These are phyloP conservation scores for Megastigmus dorsalis DNA, from an alignment of 2,888 invertebrate species.

Conservation along the genomic window DNA sequence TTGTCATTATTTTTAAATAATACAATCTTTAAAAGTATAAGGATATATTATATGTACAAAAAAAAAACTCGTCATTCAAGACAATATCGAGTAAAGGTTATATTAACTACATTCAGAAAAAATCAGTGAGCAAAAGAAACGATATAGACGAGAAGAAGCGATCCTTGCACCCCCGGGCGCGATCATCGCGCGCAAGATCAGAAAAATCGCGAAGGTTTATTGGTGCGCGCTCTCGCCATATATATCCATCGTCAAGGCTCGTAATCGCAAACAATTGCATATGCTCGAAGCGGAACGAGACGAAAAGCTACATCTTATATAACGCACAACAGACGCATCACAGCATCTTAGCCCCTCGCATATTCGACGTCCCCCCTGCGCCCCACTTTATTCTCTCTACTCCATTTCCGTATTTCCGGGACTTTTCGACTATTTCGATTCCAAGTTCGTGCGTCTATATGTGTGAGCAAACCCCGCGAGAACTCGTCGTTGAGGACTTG, in stretches of 20 bases:
- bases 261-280: conserved; percentile 53
- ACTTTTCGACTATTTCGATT: conserved; percentile 47
- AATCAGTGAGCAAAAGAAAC: no score
- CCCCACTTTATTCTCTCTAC: conserved; percentile 56
- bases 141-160: no score
- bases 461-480: no score
- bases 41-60: no score
- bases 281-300: conserved; percentile 40
- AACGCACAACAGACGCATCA: no score
- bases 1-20: no score
- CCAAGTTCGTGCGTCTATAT: no score
- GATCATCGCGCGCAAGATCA: neutral
- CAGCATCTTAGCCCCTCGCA: conserved; percentile 9
- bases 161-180: no score
- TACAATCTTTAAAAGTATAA: no score
- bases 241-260: conserved; percentile 32
- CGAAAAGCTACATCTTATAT: neutral
- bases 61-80: no score
- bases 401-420: conserved; percentile 67
- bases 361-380: conserved; percentile 21
- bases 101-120: no score
- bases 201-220: conserved; percentile 11
- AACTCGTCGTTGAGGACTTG: conserved; percentile 59
- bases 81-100: no score
- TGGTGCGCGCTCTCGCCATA: neutral